A percentile compares a stretch with the other conserved stretches of the same genome.
These are phyloP conservation scores for Macrocentrus cingulum DNA, from an alignment of 1,140 invertebrate species.

Conservation along the genomic window DNA sequence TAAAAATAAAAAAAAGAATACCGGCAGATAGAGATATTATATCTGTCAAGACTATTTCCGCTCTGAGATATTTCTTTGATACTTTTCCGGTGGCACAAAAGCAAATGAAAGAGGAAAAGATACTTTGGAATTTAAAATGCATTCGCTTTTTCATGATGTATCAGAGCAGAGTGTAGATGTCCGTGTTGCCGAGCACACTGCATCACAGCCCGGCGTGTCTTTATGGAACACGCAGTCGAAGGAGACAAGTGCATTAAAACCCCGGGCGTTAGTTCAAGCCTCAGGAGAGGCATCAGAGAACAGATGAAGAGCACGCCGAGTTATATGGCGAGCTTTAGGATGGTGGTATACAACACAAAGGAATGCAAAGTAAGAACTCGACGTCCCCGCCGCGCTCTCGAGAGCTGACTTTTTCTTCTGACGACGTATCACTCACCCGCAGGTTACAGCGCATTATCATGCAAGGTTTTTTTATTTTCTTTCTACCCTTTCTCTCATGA, in stretches of 20 bases:
- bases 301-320: slow-evolving; percentile 29
- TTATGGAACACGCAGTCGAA: slow-evolving; percentile 51
- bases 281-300: slow-evolving; percentile 42
- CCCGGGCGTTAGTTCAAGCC: slow-evolving; percentile 56
- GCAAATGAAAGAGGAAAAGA: not conserved
- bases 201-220: too few species aligned
- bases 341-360: slow-evolving; percentile 47
- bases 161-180: not conserved
- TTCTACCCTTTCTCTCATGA: slow-evolving; percentile 32
- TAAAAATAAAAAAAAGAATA: slow-evolving; percentile 14
- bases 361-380: slow-evolving; percentile 59
- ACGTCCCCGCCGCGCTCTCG: slow-evolving; percentile 28
- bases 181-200: not conserved
- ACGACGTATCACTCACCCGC: slow-evolving; percentile 42
- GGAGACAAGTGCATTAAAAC: slow-evolving; percentile 60
- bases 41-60: not conserved
- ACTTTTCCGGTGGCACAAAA: slow-evolving; percentile 3
- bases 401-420: slow-evolving; percentile 28
- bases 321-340: slow-evolving; percentile 42
- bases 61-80: slow-evolving; percentile 19
- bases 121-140: slow-evolving; percentile 48
- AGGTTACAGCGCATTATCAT: slow-evolving; percentile 56
- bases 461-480: slow-evolving; percentile 41
- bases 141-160: slow-evolving; percentile 30
- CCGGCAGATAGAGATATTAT: not conserved